Base-by-base conservation (phyloP, 1,140 invertebrate species). In the Papilio glaucus region DNA sequence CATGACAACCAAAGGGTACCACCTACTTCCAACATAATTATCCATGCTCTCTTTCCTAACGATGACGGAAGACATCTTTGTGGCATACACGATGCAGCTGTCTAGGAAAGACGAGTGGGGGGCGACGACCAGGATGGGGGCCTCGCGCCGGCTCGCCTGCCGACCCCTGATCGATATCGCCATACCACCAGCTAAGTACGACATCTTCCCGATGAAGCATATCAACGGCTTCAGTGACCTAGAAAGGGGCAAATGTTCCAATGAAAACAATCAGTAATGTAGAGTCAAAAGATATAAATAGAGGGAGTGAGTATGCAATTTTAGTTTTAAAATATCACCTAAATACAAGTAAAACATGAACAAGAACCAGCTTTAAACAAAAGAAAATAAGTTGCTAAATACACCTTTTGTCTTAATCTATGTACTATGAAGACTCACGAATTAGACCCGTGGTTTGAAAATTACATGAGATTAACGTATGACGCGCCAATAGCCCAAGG, bases 21-120 rank as follows among this genome's bases (percentile, higher is more conserved):
- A 92, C 96, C 88, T 97, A 98, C 97, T 97, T 96, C 97, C 97
- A 77, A 97, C 95, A 86, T 97, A 96, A 78, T 96, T 96, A 88
- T 97, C 95, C 82, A 95, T 95, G 87, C 96, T 97, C 87, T 98
- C 97, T 77, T 96, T 94, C 79, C 96, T 94, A 76, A 96, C 96
- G 88, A 98, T 96, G 82, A 96, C 96, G 18, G 96, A 96, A 10
- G 97, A 96, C 87, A 97, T 96, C 80, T 95, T 95, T 13, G 95
- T 96, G 76, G 96, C 95, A 88, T 97, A 97, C 78, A 96, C 95
- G 76, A 97, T 96, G 80, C 97, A 95, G 75, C 96, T 96, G 93
- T 98, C 97, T 76, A 98, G 94, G 93, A 97, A 98, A 1, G 97
- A 97, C 38, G 97, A 97, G 92, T 98, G 97, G 5, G 97, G 97